phyloP scores from a whole-genome alignment of 1,140 invertebrate species.

The Drosophila malerkotliana region DNA sequence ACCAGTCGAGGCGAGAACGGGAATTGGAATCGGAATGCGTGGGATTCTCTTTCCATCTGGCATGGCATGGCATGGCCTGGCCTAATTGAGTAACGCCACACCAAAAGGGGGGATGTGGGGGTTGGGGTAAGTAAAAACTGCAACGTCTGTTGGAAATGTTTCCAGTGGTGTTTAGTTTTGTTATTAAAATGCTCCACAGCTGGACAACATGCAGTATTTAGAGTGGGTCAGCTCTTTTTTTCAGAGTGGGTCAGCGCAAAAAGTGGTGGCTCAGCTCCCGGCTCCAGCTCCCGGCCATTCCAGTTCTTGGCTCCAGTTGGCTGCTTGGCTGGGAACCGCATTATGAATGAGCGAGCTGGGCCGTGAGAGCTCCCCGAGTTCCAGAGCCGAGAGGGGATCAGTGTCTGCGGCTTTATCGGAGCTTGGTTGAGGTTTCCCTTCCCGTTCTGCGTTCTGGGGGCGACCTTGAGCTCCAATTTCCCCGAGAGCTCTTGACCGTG shows the following conservation, averaged over 20 bases:
- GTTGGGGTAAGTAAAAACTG: slow-evolving; percentile 23
- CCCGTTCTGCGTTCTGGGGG: background rate
- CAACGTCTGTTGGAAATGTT: slow-evolving; percentile 44
- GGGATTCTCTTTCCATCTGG: slow-evolving; percentile 42
- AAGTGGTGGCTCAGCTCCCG: slow-evolving; percentile 4
- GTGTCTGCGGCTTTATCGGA: slow-evolving; percentile 19
- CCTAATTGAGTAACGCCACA: slow-evolving; percentile 52
- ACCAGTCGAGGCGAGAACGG: slow-evolving; percentile 15
- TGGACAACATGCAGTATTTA: slow-evolving; percentile 28
- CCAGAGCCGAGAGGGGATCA: background rate
- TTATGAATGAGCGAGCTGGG: slow-evolving; percentile 25
- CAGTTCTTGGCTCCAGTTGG: slow-evolving; percentile 1
- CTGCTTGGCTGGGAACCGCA: background rate
- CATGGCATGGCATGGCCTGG: slow-evolving; percentile 43
- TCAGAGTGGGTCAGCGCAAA: slow-evolving; percentile 15
- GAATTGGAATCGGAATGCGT: slow-evolving; percentile 44
- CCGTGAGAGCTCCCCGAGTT: background rate
- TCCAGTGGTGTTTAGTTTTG: slow-evolving; percentile 28
- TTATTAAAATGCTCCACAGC: slow-evolving; percentile 55
- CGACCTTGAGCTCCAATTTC: slow-evolving; percentile 61
- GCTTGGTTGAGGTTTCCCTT: slow-evolving; percentile 1
- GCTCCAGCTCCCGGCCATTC: slow-evolving; percentile 1
- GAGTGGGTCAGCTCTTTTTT: slow-evolving; percentile 50
- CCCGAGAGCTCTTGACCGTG: slow-evolving; percentile 31
- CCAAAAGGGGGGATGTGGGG: background rate